Evolutionary conservation across 37 sponge, comb jelly and placozoan species (phyloP).

Genomic region (Beroe ovata): DNA sequence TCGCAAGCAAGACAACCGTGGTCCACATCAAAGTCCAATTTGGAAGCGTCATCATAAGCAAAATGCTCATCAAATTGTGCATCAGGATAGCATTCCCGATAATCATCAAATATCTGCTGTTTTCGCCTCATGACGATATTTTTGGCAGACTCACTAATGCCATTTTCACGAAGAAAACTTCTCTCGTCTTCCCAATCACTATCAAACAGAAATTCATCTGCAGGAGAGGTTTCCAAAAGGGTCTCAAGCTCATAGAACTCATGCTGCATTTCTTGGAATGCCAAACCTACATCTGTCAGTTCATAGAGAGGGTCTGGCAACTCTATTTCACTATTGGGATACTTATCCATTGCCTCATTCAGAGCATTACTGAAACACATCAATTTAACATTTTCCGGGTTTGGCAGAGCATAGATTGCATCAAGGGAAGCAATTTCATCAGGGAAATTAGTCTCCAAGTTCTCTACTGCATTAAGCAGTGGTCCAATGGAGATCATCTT

Average conservation of each 20-base stretch:
- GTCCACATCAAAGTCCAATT: neutral
- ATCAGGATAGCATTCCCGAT: neutral
- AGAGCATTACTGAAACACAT: neutral
- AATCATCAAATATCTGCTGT: constrained; percentile 6
- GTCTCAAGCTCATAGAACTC: constrained; percentile 20
- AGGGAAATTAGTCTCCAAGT: neutral
- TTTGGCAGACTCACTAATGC: neutral
- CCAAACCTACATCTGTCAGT: constrained; percentile 1
- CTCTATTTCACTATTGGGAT: constrained; percentile 43
- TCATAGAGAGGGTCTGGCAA: constrained; percentile 7
- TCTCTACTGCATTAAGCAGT: neutral
- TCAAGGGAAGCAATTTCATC: constrained; percentile 4
- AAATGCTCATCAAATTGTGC: neutral
- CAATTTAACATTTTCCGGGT: neutral
- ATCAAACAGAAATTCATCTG: neutral
- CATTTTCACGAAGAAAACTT: neutral
- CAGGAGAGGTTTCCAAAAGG: neutral
- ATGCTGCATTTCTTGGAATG: neutral
- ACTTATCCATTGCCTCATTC: neutral
- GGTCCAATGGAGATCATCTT: neutral
- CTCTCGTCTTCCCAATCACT: constrained; percentile 35
- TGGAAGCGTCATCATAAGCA: constrained; percentile 3
- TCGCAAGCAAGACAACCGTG: constrained; percentile 54
- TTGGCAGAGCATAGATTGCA: neutral
- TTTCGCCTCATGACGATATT: neutral